These are phyloP conservation scores for Epinotia brunnichana DNA, from an alignment of 2,888 invertebrate species.

Conservation along the genomic window DNA sequence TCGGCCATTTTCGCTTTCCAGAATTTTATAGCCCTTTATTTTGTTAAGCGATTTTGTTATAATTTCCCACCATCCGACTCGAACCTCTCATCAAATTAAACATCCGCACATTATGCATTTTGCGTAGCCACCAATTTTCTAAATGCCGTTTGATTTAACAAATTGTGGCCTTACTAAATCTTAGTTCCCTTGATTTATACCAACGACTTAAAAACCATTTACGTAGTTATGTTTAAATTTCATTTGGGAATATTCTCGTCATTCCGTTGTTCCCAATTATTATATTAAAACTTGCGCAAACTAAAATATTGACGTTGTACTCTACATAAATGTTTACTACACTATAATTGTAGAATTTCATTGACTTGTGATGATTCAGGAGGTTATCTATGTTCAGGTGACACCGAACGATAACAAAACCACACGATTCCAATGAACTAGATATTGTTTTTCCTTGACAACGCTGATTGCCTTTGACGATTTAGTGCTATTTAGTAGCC, in stretches of 20 bases:
- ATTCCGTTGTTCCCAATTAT: neutral
- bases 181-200: conserved; percentile 63
- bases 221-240: conserved; percentile 42
- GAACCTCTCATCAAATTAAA: conserved; percentile 78
- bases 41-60: conserved; percentile 76
- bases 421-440: conserved; percentile 10
- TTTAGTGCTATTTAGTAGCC: neutral
- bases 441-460: neutral
- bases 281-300: neutral
- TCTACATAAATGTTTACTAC: conserved; percentile 2
- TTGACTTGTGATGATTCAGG: neutral
- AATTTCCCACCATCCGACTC: conserved; percentile 66
- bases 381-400: too few relatives aligned
- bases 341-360: conserved; percentile 3
- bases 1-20: conserved; percentile 62
- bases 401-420: conserved; percentile 1
- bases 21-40: conserved; percentile 69
- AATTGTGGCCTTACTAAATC: conserved; percentile 63
- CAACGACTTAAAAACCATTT: conserved; percentile 47
- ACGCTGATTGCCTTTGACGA: neutral
- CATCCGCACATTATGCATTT: conserved; percentile 78
- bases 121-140: conserved; percentile 71
- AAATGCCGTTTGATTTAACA: conserved; percentile 72
- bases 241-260: neutral
- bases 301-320: neutral